Evolutionary conservation across 2,888 invertebrate species (phyloP).

Genomic region (Pandemis heparana): DNA sequence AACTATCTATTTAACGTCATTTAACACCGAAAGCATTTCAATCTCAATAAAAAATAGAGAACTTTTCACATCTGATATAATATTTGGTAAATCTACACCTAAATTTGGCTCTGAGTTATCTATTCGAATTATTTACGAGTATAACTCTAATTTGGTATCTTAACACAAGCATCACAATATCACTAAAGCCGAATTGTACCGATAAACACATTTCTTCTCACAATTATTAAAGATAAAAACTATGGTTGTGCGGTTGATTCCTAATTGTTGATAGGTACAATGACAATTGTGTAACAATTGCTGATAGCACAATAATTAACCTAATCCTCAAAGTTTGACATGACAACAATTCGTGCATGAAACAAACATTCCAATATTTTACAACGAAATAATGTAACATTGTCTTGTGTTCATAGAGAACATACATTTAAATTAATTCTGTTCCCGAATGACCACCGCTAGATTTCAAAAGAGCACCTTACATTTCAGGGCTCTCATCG

Average conservation of each 20-base stretch:
- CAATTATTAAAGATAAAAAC: background rate
- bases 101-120: slow-evolving; percentile 29
- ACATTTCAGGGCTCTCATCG: slow-evolving; percentile 1
- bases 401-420: too few species aligned
- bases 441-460: background rate
- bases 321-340: background rate
- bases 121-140: background rate
- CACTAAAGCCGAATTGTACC: background rate
- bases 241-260: background rate
- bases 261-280: background rate
- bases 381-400: too few species aligned
- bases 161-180: slow-evolving; percentile 5
- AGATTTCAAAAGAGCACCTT: background rate
- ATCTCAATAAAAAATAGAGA: slow-evolving; percentile 33
- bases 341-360: background rate
- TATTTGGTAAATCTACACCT: background rate
- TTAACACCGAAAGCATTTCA: slow-evolving; percentile 34
- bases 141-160: slow-evolving; percentile 17
- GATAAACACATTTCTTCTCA: slow-evolving; percentile 5
- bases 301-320: too few species aligned
- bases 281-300: too few species aligned
- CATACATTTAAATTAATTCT: background rate
- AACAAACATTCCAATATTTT: background rate
- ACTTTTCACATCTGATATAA: slow-evolving; percentile 19
- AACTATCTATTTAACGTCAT: slow-evolving; percentile 33